Evolutionary conservation across 2,113 vertebrate genomes (phyloP), one percentile per base, ranked within the genome.

Genomic region (Archocentrus centrarchus): DNA sequence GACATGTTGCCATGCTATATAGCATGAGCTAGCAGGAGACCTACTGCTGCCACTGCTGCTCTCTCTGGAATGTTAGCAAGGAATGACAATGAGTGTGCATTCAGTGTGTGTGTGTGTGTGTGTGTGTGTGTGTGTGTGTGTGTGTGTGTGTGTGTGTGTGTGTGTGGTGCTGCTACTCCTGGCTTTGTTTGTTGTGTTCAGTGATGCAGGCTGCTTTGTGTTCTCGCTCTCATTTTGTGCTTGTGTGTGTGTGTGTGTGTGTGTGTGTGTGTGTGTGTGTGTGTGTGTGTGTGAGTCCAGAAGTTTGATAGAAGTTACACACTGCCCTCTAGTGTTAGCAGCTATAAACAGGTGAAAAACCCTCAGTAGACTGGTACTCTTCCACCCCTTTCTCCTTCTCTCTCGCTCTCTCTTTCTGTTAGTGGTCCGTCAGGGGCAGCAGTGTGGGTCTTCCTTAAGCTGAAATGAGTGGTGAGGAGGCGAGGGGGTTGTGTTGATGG

Each of bases 291-390:
- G 83, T 91, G 83, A 87, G 85, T 86, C 88, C 83, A 78, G 70
- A 76, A 82, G 70, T 87, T 87, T 86, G 82, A 81, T 14, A 37
- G 85, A 84, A 92, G 94, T 86, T 93, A 93, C 91, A 94, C 91
- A 95, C 95, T 96, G 95, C 95, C 95, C 94, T 95, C 95, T 94
- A 93, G 94, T 94, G 95, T 83, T 63, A 39, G 37, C 58, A 81
- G 75, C 59, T 44, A 15, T 18, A 60, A 90, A 88, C 22, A 47
- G 41, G 41, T 47, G 41, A 68, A 68, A 82, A 55, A 24, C 32
- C 73, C 62, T 80, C 66, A 35, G 35, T 39, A 80, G 59, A 78
- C 90, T 85, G 77, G n/a, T 87, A 47, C 61, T 87, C 82, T 82
- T 90, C 82, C 70, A 73, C 70, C 59, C 27, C 77, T 59, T 13